phyloP scores from a whole-genome alignment of 2,888 invertebrate genomes.

The Azorinus chamasolen region DNA sequence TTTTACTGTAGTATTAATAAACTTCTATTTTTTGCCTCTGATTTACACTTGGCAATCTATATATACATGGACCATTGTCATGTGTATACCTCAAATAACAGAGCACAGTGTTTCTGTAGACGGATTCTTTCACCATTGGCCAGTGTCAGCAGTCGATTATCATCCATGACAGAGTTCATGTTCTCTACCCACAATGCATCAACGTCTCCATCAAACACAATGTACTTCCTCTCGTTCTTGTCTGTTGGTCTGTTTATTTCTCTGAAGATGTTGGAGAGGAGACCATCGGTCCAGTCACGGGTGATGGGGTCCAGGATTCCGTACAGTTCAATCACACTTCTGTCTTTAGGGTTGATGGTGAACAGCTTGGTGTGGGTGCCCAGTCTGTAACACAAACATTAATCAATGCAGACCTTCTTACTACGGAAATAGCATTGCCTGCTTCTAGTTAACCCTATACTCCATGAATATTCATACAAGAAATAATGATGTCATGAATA shows the following conservation, averaged over 20 bases:
- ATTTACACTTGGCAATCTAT: too few species aligned
- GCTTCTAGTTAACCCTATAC: too few species aligned
- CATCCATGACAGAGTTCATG: conserved; percentile 99
- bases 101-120: conserved; percentile 92
- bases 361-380: conserved; percentile 93
- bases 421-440: too few species aligned
- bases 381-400: conserved; percentile 87
- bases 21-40: too few species aligned
- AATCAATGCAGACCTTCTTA: too few species aligned
- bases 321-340: conserved; percentile 95
- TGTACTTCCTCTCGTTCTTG: conserved; percentile 92
- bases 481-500: too few species aligned
- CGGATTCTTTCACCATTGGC: conserved; percentile 96
- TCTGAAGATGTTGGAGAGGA: conserved; percentile 95
- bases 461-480: too few species aligned
- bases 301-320: conserved; percentile 94
- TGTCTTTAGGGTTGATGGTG: conserved; percentile 95
- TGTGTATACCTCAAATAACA: conserved; percentile 92
- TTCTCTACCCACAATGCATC: conserved; percentile 98
- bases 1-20: too few species aligned
- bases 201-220: conserved; percentile 97
- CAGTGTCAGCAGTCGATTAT: conserved; percentile 95
- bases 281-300: conserved; percentile 97
- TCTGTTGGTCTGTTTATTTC: conserved; percentile 94
- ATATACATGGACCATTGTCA: too few species aligned